Evolutionary conservation across 2,888 invertebrate genomes (phyloP), one percentile per base, ranked within the genome.

Genomic region (Trichopoda pennipes): DNA sequence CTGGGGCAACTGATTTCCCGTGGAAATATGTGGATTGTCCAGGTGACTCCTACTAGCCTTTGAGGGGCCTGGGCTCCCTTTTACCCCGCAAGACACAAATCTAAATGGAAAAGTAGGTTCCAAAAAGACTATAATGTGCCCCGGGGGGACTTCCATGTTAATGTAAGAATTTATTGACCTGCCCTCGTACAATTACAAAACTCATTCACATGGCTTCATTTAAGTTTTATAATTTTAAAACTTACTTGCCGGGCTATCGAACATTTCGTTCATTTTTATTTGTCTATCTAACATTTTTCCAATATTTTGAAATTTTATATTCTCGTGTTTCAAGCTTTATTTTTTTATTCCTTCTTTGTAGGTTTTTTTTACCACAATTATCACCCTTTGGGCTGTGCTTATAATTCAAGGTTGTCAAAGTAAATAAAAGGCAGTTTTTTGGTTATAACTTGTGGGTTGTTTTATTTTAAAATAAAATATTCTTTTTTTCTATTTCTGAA

Each of bases 361-460:
- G n/a, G n/a, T 38, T 75, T n/a, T 9, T 16, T 28, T 55, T 38
- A 58, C 51, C 51, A 51, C 66, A 66, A 66, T 56, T 12, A 64
- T 53, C 7, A 63, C 42, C 28, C 19, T 23, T 56, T 56, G 38
- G 28, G 2, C 56, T 51, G 64, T 3, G 3, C 55, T 76, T 55
- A 17, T 61, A 69, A 70, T 61, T 70, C 70, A 77, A 77, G 77
- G 77, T 63, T 42, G 42, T 56, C 3, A 1, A 47, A 38, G 61
- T 6, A 47, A 42, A 76, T 69, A 17, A 60, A 32, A 17, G 69
- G 53, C 9, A 61, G 14, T 44, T 42, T 53, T 72, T 60, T 19
- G 49, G 16, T 35, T n/a, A 12, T 56, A 19, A 14, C 10, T 1
- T 10, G 2, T 35, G 3, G 19, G 1, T 68, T 23, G 23, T 14